Conservation (phyloP, 1,140 invertebrate genomes). For the Lordiphosa stackelbergi region DNA sequence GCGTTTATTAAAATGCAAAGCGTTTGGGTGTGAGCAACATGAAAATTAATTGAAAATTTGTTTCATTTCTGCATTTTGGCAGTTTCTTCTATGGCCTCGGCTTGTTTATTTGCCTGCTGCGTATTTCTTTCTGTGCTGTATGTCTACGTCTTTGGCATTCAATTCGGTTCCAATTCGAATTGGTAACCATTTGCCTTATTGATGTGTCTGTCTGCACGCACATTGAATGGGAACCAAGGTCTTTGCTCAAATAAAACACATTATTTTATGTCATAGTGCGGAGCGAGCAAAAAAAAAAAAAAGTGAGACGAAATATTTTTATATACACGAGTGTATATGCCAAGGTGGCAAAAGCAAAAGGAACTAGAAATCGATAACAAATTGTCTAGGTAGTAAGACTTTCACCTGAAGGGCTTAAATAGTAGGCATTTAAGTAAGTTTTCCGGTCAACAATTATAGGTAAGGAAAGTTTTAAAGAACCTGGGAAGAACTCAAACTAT, state of each 20-base stretch:
- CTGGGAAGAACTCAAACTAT: too few species aligned
- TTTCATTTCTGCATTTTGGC: constrained; percentile 7
- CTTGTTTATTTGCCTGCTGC: background rate
- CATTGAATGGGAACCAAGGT: constrained; percentile 43
- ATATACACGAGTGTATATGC: constrained; percentile 17
- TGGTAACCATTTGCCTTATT: constrained; percentile 59
- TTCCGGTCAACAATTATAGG: too few species aligned
- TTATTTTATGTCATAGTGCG: constrained; percentile 41
- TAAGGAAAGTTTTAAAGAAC: too few species aligned
- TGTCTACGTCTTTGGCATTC: constrained; percentile 8
- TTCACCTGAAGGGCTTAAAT: too few species aligned
- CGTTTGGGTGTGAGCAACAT: constrained; percentile 23
- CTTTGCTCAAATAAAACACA: constrained; percentile 53
- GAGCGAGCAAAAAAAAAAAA: constrained; percentile 5
- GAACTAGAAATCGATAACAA: constrained; percentile 52
- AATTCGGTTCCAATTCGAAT: constrained; percentile 21
- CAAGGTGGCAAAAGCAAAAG: constrained; percentile 43
- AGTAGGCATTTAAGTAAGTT: too few species aligned
- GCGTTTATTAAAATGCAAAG: constrained; percentile 63
- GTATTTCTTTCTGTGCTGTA: constrained; percentile 2
- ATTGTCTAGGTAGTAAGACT: background rate
- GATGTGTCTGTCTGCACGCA: constrained; percentile 65
- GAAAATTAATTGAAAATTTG: constrained; percentile 71
- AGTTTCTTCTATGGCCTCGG: constrained; percentile 6
- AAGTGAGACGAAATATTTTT: constrained; percentile 33